Evolutionary conservation across 2,113 vertebrate species (phyloP), one percentile per base, ranked within the genome.

Genomic region (Chloebia gouldiae): DNA sequence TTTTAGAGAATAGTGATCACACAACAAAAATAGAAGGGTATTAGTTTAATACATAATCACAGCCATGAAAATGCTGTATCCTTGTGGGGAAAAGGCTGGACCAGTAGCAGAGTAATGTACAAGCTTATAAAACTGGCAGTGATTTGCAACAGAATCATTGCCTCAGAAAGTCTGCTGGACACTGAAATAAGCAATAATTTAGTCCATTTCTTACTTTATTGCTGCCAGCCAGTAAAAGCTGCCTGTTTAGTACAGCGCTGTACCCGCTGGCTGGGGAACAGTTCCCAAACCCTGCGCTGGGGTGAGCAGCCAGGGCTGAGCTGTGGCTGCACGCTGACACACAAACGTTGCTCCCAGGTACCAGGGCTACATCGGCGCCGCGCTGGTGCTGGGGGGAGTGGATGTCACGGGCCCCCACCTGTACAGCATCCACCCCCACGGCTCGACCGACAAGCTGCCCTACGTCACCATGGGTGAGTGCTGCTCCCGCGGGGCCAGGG

Each of bases 401-500:
- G 99, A 99, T 84, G 98, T 98, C 87, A 98, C 98, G 1, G 99
- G 99, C 7, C 98, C 99, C 54, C 99, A 99, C 85, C 98, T 99
- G 19, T 99, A 99, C 98, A 99, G 99, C 98, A 99, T 99, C 93
- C 99, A 99, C 95, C 99, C 99, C 47, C 99, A 99, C 6, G 99
- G 99, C 59, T 99, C 99, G 15, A 99, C 99, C 13, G 99, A 99
- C 98, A 99, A 99, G 90, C 97, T 99, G 91, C 99, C 99, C 44
- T 99, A 99, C 2, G 99, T 99, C 94, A 99, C 99, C 56, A 99
- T 99, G 99, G 99, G 99, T 99, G 88, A 98, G 84, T 86, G 83
- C 54, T 51, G 53, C 37, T 66, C 15, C 44, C 1, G 42, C 2
- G 37, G 80, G 66, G 15, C 65, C 35, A 4, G 18, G 24, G 63